Percentiles rank a stretch among this genome's conserved stretches.
phyloP scores from a whole-genome alignment of 2,888 invertebrate species.

The Rhabditoides inermis region DNA sequence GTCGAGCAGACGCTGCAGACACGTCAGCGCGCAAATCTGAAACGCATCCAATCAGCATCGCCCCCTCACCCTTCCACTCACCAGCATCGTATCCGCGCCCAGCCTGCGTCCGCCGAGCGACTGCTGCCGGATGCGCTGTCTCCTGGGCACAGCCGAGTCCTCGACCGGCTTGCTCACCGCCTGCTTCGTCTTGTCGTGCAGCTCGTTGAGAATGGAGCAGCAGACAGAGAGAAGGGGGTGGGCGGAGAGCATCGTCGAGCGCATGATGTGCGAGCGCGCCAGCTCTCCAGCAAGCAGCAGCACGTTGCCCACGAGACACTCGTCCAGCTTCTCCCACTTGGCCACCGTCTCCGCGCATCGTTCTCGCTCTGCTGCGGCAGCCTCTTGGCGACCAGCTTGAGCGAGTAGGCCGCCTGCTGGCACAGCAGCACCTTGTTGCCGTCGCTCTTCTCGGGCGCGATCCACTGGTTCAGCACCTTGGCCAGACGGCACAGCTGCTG shows the following conservation, averaged over 20 bases:
- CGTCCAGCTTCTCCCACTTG: slow-evolving; percentile 36
- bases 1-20: slow-evolving; percentile 38
- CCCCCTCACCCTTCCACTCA: no score
- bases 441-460: slow-evolving; percentile 23
- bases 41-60: no score
- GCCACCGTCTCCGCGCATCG: slow-evolving; percentile 28
- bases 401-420: slow-evolving; percentile 42
- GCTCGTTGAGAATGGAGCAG: slow-evolving; percentile 16
- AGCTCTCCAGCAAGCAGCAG: slow-evolving; percentile 41
- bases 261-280: slow-evolving; percentile 38
- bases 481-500: slow-evolving; percentile 31
- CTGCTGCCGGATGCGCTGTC: slow-evolving; percentile 30
- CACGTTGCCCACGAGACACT: slow-evolving; percentile 39
- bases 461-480: slow-evolving; percentile 32
- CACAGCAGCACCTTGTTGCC: slow-evolving; percentile 32
- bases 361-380: slow-evolving; percentile 25
- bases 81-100: slow-evolving; percentile 28
- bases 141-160: no score
- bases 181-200: neutral
- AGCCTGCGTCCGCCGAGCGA: slow-evolving; percentile 25
- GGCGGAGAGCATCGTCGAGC: slow-evolving; percentile 33
- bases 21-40: slow-evolving; percentile 42
- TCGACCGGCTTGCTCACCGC: no score
- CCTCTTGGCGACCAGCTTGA: slow-evolving; percentile 41
- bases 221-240: slow-evolving; percentile 30